A percentile compares a stretch with the other conserved stretches of the same genome.
Evolutionary conservation across 2,113 vertebrate genomes (phyloP).

Genomic region (Hippocampus mohnikei): DNA sequence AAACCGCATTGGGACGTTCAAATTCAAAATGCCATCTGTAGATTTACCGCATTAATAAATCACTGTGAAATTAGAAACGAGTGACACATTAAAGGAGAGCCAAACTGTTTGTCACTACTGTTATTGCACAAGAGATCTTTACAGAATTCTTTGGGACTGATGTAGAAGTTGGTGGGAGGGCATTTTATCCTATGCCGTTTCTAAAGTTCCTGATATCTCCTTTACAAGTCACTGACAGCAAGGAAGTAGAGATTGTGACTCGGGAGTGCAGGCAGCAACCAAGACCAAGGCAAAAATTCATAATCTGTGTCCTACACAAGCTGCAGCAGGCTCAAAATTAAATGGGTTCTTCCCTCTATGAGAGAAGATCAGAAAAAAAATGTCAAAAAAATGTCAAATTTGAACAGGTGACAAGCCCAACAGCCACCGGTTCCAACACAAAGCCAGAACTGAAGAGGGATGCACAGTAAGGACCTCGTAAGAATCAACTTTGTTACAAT

Average conservation of each 20-base stretch:
- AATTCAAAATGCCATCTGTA: constrained; percentile 41
- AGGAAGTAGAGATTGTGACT: not conserved
- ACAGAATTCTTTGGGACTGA: not conserved
- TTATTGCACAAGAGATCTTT: constrained; percentile 1
- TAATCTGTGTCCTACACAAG: not conserved
- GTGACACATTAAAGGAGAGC: constrained; percentile 34
- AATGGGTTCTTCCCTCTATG: too few species aligned
- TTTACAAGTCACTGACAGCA: not conserved
- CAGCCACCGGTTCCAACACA: too few species aligned
- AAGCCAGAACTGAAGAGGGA: too few species aligned
- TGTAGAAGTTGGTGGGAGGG: constrained; percentile 1
- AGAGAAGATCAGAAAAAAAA: too few species aligned
- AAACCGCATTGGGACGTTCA: constrained; percentile 10
- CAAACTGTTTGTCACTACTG: constrained; percentile 25
- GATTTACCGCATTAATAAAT: constrained; percentile 38
- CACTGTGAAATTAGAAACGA: constrained; percentile 27
- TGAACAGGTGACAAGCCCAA: too few species aligned
- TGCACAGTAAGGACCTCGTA: too few species aligned
- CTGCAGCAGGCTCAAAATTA: not conserved
- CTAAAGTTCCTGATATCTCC: not conserved
- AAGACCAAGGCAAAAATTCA: not conserved
- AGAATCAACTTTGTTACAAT: too few species aligned
- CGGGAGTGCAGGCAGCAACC: not conserved
- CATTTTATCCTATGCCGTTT: not conserved
- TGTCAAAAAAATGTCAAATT: too few species aligned